These are phyloP conservation scores for Bubalus kerabau DNA, from an alignment of 2,113 vertebrate genomes.

Conservation along the genomic window DNA sequence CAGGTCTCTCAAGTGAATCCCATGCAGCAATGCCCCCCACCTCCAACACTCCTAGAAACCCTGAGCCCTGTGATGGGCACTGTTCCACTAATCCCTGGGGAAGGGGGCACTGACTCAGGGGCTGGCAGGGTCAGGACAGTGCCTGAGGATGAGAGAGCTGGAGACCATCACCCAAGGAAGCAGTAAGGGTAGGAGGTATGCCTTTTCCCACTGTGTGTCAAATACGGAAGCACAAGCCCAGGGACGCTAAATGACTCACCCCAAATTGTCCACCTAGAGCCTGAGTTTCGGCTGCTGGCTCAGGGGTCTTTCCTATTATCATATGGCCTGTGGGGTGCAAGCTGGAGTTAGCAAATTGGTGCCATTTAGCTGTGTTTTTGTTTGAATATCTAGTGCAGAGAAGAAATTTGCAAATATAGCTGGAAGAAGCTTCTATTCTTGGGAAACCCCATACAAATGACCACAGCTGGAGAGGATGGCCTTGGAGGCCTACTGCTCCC, in stretches of 20 bases:
- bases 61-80: too few relatives aligned
- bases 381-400: neutral
- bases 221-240: neutral
- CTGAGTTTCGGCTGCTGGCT: neutral
- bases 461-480: neutral
- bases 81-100: neutral
- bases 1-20: neutral
- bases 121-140: neutral
- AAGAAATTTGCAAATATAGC: neutral
- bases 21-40: rapidly evolving
- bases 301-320: neutral
- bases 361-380: neutral
- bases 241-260: neutral
- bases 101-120: neutral
- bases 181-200: neutral
- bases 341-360: neutral
- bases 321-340: neutral
- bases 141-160: neutral
- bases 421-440: neutral
- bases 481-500: neutral
- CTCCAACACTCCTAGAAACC: neutral
- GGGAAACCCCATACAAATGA: neutral
- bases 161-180: neutral
- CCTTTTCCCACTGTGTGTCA: neutral
- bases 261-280: neutral